phyloP scores from a whole-genome alignment of 2,113 vertebrate species.

The Prionailurus bengalensis region DNA sequence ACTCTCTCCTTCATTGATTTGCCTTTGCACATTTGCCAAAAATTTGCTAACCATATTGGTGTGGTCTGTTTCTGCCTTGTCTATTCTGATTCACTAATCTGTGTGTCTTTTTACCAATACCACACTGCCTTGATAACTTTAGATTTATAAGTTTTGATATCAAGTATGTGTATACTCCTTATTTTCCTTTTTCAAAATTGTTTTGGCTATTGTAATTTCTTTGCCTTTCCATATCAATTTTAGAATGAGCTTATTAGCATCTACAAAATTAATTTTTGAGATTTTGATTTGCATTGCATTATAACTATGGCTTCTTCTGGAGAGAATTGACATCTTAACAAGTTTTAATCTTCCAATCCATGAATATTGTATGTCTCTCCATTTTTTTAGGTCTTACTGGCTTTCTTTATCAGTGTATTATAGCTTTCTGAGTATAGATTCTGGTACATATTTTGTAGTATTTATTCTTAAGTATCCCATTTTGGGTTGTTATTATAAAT shows the following conservation, averaged over 20 bases:
- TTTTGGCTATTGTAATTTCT: neutral
- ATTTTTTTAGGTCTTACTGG: neutral
- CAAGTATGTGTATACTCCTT: no score
- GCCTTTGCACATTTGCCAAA: no score
- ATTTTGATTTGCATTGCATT: neutral
- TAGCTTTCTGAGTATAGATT: neutral
- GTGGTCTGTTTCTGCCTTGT: no score
- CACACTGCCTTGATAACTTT: no score
- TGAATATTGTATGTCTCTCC: neutral
- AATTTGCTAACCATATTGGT: no score
- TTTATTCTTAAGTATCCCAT: neutral
- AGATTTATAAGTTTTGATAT: no score
- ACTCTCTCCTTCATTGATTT: no score
- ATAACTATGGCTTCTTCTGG: neutral
- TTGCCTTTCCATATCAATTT: neutral
- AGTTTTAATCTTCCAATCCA: neutral
- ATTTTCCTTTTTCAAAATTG: no score
- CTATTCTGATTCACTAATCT: no score
- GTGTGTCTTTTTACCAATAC: no score
- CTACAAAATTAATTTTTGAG: neutral
- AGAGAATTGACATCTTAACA: neutral
- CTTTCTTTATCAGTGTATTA: neutral
- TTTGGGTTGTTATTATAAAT: neutral
- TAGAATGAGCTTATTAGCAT: neutral
- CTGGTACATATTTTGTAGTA: neutral